Evolutionary conservation across 2,888 invertebrate species (phyloP).

Genomic region (Marasmarcha lunaedactyla): DNA sequence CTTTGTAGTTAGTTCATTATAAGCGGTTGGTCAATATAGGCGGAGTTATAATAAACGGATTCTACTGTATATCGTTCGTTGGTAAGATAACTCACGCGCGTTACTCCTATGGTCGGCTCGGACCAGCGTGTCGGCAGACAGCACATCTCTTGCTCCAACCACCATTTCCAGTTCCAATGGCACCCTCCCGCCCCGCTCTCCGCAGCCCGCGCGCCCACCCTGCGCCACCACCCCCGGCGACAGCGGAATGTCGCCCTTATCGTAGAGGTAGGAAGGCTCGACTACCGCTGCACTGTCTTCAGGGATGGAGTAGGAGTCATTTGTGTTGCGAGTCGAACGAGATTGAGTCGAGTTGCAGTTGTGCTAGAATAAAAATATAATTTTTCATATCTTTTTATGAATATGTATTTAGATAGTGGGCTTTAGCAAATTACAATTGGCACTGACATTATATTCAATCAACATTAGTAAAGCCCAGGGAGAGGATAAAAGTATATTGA

Average conservation of each 20-base stretch:
- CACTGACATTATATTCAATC: too few species aligned
- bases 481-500: too few species aligned
- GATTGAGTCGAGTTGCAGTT: conserved; percentile 27
- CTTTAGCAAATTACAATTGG: too few species aligned
- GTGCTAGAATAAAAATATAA: conserved; percentile 23
- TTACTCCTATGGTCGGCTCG: conserved; percentile 58
- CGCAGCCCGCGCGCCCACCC: conserved; percentile 27
- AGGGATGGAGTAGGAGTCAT: conserved; percentile 22
- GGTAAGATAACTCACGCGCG: not conserved
- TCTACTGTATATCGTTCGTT: too few species aligned
- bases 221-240: conserved; percentile 25
- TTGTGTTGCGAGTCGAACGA: conserved; percentile 33
- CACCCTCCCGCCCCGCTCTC: conserved; percentile 23
- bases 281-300: conserved; percentile 23
- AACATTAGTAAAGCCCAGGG: too few species aligned
- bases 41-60: too few species aligned
- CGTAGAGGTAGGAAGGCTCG: conserved; percentile 21
- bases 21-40: too few species aligned
- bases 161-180: conserved; percentile 50
- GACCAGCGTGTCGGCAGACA: conserved; percentile 74
- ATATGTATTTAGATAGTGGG: too few species aligned
- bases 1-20: too few species aligned
- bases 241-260: conserved; percentile 7
- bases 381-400: too few species aligned
- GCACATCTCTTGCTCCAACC: conserved; percentile 57